Percentiles rank a stretch among this genome's conserved stretches.
Conservation (phyloP, 2,888 invertebrate species). For the Zonitis immaculata region DNA sequence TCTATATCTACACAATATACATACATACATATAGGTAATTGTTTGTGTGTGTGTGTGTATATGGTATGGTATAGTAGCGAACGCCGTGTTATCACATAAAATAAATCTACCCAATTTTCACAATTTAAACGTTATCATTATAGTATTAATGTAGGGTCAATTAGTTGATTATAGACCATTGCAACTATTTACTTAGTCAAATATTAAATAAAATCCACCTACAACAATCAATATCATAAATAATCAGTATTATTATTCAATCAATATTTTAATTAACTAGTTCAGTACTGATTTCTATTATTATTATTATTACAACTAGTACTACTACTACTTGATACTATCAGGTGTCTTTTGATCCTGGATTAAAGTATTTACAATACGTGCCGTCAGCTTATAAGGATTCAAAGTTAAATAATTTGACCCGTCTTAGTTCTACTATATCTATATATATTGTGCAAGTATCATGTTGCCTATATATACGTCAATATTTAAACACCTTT, state of each 20-base stretch:
- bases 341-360: constrained; percentile 22
- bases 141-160: too few relatives aligned
- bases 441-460: constrained; percentile 4
- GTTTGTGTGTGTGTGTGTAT: background rate
- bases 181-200: background rate
- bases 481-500: constrained; percentile 14
- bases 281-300: constrained; percentile 5
- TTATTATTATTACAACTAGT: background rate
- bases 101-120: background rate
- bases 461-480: constrained; percentile 10
- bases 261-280: constrained; percentile 19
- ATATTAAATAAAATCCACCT: too few relatives aligned
- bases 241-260: constrained; percentile 7
- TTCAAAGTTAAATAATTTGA: constrained; percentile 23
- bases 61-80: background rate
- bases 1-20: background rate
- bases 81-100: background rate
- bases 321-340: constrained; percentile 6
- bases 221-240: too few relatives aligned
- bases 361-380: constrained; percentile 21
- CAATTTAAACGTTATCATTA: background rate
- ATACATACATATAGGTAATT: background rate
- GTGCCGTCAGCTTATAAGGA: constrained; percentile 20
- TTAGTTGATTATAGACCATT: background rate
- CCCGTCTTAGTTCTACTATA: constrained; percentile 8